A percentile compares a stretch with the other conserved stretches of the same genome.
phyloP scores from a whole-genome alignment of 1,140 invertebrate genomes.

The Dendrolimus kikuchii region DNA sequence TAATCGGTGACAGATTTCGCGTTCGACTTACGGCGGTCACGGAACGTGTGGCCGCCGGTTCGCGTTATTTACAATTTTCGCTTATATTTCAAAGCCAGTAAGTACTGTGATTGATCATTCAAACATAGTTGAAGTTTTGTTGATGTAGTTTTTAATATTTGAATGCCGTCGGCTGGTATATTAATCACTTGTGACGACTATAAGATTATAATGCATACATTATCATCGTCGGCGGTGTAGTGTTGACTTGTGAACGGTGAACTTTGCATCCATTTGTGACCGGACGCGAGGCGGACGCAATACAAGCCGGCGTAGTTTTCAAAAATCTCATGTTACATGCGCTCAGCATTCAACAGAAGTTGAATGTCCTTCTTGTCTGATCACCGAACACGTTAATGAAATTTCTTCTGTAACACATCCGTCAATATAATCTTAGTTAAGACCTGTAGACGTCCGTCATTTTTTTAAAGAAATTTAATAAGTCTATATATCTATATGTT shows the following conservation, averaged over 20 bases:
- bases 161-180: too few species aligned
- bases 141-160: too few species aligned
- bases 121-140: too few species aligned
- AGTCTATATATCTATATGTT: too few species aligned
- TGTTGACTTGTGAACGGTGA: constrained; percentile 35
- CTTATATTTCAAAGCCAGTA: too few species aligned
- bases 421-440: too few species aligned
- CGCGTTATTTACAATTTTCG: constrained; percentile 21
- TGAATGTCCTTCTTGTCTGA: not conserved
- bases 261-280: constrained; percentile 42
- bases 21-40: constrained; percentile 7
- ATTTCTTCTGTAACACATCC: too few species aligned
- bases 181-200: constrained; percentile 23
- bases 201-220: constrained; percentile 65
- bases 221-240: constrained; percentile 46
- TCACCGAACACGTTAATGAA: not conserved
- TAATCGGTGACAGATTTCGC: constrained; percentile 26
- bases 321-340: constrained; percentile 10
- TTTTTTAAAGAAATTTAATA: too few species aligned
- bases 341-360: not conserved
- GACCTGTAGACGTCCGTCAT: too few species aligned
- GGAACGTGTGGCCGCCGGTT: constrained; percentile 11
- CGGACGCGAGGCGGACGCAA: constrained; percentile 5
- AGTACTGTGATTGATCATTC: too few species aligned
- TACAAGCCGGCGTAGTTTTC: constrained; percentile 5